Evolutionary conservation across 2,113 vertebrate genomes (phyloP), one percentile per base, ranked within the genome.

Genomic region (Campylomormyrus numenius): DNA sequence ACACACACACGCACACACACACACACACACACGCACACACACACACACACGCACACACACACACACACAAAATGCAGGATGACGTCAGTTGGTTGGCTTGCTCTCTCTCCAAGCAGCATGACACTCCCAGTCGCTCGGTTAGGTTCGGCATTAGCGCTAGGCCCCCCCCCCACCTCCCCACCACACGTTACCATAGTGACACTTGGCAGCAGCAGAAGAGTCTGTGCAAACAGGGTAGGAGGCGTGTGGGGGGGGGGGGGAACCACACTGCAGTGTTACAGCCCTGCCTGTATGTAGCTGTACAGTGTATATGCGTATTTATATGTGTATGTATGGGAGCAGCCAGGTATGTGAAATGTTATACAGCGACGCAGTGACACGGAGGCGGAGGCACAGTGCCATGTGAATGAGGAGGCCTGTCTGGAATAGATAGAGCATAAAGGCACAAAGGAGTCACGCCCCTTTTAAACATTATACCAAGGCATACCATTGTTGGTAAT

Each of bases 141-240:
- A 83, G 88, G 50, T 88, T 90, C 39, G 35, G 31, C 49, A 13
- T 24, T 35, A 84, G 42, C 70, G 10, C 21, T 21, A 46, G 86
- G 35, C 85, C 89, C 19, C 13, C 50, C 53, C 17, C 50, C 50
- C 50, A 19, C 17, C 56, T 0, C 58, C 19, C 50, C 11, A 35
- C 86, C 27, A 27, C 39, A 53, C 27, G 90, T 84, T 80, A 42
- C 74, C 90, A 88, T 90, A 87, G 90, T 21, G 52, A 88, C 50
- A 48, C 5, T 88, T 19, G 87, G 48, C 35, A 52, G 56, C 85
- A 24, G 35, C 50, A 11, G 46, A 80, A 52, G 66, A 83, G 87
- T 90, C 86, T 48, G 87, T 52, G 62, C 62, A 46, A 21, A 88
- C 27, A 74, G 35, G 48, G 77, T 85, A 31, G 88, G 31, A 56